Evolutionary conservation across 1,140 invertebrate species (phyloP).

Genomic region (Drosophila jambulina): DNA sequence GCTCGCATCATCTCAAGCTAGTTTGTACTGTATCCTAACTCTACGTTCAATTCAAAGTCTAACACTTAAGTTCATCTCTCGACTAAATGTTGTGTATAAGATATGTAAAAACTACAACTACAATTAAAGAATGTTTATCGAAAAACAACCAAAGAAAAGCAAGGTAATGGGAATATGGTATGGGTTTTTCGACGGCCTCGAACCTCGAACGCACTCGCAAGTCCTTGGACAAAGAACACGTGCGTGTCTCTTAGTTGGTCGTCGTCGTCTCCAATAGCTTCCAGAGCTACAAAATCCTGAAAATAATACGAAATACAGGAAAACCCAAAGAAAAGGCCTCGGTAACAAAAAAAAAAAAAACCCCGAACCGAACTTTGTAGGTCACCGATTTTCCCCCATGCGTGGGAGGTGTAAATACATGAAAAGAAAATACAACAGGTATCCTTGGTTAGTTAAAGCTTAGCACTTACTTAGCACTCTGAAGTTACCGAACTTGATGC

Average conservation of each 20-base stretch:
- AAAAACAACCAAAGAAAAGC: constrained; percentile 14
- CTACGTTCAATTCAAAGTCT: constrained; percentile 52
- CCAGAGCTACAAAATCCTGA: constrained; percentile 7
- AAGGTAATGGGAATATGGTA: background rate
- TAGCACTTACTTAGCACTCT: background rate
- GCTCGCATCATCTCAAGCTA: constrained; percentile 40
- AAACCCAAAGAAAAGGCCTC: constrained; percentile 10
- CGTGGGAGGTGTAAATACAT: constrained; percentile 5
- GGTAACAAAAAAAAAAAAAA: background rate
- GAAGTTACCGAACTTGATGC: background rate
- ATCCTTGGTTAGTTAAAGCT: background rate
- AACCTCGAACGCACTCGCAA: constrained; percentile 8
- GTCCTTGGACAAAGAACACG: constrained; percentile 39
- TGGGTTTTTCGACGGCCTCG: constrained; percentile 14
- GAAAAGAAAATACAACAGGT: constrained; percentile 12
- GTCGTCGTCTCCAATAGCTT: constrained; percentile 27
- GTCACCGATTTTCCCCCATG: constrained; percentile 57
- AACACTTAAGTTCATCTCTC: constrained; percentile 44
- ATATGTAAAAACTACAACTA: constrained; percentile 43
- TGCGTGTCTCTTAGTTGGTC: constrained; percentile 31
- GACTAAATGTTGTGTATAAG: constrained; percentile 58
- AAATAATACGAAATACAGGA: background rate
- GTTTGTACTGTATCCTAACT: constrained; percentile 53
- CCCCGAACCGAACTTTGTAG: constrained; percentile 55
- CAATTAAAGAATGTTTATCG: constrained; percentile 44